Conservation (phyloP, 2,888 invertebrate genomes). For the Drosophila nigricruria region DNA sequence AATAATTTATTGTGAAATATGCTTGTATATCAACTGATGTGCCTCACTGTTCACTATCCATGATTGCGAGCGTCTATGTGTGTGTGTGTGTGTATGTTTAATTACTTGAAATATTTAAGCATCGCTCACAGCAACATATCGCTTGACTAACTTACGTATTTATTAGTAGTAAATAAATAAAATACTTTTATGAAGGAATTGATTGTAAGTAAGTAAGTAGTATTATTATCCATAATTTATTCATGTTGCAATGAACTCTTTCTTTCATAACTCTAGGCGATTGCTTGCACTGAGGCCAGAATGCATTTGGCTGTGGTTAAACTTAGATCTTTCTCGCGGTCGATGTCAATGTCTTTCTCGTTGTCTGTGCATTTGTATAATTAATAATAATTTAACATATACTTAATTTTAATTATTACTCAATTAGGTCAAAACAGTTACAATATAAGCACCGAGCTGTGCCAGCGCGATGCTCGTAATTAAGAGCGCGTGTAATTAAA, state of each 20-base stretch:
- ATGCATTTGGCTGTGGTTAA: conserved; percentile 23
- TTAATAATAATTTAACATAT: conserved; percentile 76
- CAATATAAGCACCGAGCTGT: conserved; percentile 57
- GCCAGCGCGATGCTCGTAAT: conserved; percentile 47
- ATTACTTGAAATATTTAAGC: neutral
- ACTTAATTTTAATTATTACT: conserved; percentile 79
- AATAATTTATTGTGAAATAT: conserved; percentile 80
- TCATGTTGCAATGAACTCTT: neutral
- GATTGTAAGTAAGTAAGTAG: no score
- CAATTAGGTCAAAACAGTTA: conserved; percentile 76
- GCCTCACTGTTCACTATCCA: conserved; percentile 9
- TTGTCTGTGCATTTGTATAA: conserved; percentile 59
- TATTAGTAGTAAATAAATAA: neutral
- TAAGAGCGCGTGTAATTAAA: conserved; percentile 72
- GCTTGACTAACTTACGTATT: neutral
- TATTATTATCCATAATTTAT: neutral
- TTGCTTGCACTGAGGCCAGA: conserved; percentile 25
- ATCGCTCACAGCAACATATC: neutral
- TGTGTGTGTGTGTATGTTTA: neutral
- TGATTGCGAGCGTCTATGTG: neutral
- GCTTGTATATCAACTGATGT: conserved; percentile 39
- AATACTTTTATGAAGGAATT: no score
- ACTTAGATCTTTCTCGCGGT: conserved; percentile 11
- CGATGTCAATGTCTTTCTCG: conserved; percentile 5
- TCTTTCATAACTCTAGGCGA: conserved; percentile 16